Conservation (phyloP, 2,113 vertebrate genomes). For the Aleadryas rufinucha region DNA sequence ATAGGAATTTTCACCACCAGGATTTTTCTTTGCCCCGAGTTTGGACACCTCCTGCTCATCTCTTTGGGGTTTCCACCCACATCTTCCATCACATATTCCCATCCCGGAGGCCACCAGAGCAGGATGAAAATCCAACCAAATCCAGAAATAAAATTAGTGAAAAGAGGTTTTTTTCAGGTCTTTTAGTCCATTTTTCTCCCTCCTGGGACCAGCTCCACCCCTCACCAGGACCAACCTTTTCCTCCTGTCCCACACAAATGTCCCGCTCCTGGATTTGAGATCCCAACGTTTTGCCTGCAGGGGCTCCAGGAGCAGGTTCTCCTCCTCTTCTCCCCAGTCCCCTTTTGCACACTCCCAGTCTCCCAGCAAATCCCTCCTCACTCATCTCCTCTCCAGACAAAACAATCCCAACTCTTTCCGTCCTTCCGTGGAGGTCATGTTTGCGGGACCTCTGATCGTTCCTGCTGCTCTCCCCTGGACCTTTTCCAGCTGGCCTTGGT, state of each 20-base stretch:
- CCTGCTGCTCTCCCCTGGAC: neutral
- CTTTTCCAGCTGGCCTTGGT: neutral
- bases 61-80: neutral
- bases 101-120: neutral
- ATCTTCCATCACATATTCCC: neutral
- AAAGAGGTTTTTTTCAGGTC: neutral
- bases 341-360: neutral
- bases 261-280: neutral
- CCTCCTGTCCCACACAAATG: neutral
- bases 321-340: neutral
- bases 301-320: neutral
- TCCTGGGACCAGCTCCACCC: neutral
- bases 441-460: neutral
- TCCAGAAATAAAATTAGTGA: rapidly evolving
- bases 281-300: rapidly evolving
- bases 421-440: neutral
- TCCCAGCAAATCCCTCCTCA: neutral
- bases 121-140: neutral
- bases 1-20: neutral
- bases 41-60: neutral
- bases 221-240: neutral
- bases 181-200: neutral
- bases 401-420: slow-evolving; percentile 3
- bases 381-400: slow-evolving; percentile 14
- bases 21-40: neutral